Base-by-base conservation (phyloP, 2,888 invertebrate genomes). In the Parnassius glacialis region DNA sequence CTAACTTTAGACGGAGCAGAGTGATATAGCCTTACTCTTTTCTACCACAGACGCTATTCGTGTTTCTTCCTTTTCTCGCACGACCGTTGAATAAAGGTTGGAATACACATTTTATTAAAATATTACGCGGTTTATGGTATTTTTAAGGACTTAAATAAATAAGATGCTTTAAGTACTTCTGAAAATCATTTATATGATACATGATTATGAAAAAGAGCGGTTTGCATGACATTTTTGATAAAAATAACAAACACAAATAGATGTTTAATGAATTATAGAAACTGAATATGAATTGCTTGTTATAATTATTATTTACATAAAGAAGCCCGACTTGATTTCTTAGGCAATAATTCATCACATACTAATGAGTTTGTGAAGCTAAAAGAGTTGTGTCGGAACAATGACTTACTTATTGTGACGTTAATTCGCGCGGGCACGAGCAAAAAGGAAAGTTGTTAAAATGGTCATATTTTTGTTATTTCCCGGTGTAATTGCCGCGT, bases 401-500 rank as follows among this genome's bases (percentile, higher is more conserved):
- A 34, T 25, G 10, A 53, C 20, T 16, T 44, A 52, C 41, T 52
- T 78, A 75, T 75, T 76, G 70, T 69, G 70, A 71, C 71, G 75
- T 77, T 76, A 80, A 80, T 78, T 71, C 68, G 65, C 65, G 67
- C 70, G 70, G 70, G 67, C 71, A 64, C 67, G 68, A 71, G 75
- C 68, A 71, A 76, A 81, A 76, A n/a, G 48, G 77, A 78, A 76
- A 82, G 80, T 79, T 76, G 79, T 83, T 79, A 80, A 84, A 82
- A 81, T 79, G 75, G 76, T 75, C 74, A 72, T 76, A 76, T 80
- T 78, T 83, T 83, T 79, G 80, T 83, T 79, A 76, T 81, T 83
- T 82, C 77, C 74, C 71, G 70, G 73, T 81, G 81, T 89, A 90
- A 90, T 89, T 89, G 80, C 77, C 81, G 81, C 76, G 74, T 72